Evolutionary conservation across 1,140 invertebrate species (phyloP), one percentile per base, ranked within the genome.

Genomic region (Papilio glaucus): DNA sequence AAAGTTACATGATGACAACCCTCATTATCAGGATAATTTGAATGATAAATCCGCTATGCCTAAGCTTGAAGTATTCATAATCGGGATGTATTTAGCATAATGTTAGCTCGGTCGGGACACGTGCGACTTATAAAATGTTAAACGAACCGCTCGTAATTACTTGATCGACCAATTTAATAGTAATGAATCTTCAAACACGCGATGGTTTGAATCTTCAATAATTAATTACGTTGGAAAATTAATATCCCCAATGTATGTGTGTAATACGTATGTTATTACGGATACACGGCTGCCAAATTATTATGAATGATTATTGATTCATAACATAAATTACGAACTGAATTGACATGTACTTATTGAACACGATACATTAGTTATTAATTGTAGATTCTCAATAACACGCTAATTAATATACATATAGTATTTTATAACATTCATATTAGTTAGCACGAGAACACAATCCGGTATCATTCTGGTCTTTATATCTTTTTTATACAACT

Each of bases 161-260:
- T 57, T 26, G 49, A 57, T 57, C 21, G 49, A 57, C 49, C 49
- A 57, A 57, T 57, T 57, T 26, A 57, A 57, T 57, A 57, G 49
- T 57, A 57, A 57, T 57, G 49, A 57, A 57, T 57, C 49, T 57
- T 24, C 49, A 57, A 57, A 57, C 49, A 53, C 49, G 49, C 49
- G 49, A 57, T 57, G 49, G 49, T 57, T 57, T 24, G 49, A 21
- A 57, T 57, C 21, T 21, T 57, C 49, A 57, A 57, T 57, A 57
- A 57, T 57, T 57, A 26, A 57, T 57, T 57, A 57, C 49, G 21
- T 57, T 15, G 49, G 49, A 24, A 21, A 57, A 57, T 57, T 57
- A 57, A 57, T 57, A 57, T 57, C 6, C 18, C 49, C 49, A 57
- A 57, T 57, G 49, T 57, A 57, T 57, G 24, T 57, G 21, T 45